These are phyloP conservation scores for Micrasema minimum DNA, from an alignment of 1,140 invertebrate genomes.

Conservation along the genomic window DNA sequence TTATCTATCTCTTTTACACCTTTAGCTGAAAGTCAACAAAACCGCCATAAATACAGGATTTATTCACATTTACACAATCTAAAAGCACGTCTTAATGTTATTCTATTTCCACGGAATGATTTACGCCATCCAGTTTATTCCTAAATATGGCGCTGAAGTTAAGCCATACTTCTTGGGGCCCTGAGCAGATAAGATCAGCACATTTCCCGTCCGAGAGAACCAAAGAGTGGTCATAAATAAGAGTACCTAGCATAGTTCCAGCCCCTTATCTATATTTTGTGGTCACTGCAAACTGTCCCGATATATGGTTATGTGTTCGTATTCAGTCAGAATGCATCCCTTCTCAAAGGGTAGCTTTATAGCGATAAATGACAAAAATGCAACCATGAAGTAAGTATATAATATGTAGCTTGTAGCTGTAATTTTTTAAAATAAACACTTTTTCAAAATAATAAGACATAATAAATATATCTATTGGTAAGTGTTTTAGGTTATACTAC, in stretches of 20 bases:
- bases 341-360: not conserved
- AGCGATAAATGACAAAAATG: too few species aligned
- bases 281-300: constrained; percentile 32
- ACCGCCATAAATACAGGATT: constrained; percentile 31
- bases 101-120: constrained; percentile 36
- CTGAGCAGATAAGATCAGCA: constrained; percentile 63
- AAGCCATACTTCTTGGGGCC: constrained; percentile 31
- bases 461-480: too few species aligned
- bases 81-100: constrained; percentile 35
- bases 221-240: constrained; percentile 53
- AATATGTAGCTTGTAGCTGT: too few species aligned
- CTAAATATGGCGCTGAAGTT: constrained; percentile 15
- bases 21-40: constrained; percentile 17
- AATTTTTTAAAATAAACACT: too few species aligned
- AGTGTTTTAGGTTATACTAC: too few species aligned
- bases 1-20: constrained; percentile 19
- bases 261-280: constrained; percentile 50
- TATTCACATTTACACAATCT: constrained; percentile 33
- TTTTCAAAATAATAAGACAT: too few species aligned
- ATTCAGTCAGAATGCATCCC: constrained; percentile 21
- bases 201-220: constrained; percentile 63
- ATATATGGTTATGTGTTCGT: constrained; percentile 38
- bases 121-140: constrained; percentile 24
- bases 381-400: too few species aligned
- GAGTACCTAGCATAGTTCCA: constrained; percentile 46